These are phyloP conservation scores for Biston stratarius DNA, from an alignment of 2,888 invertebrate species.

Conservation along the genomic window DNA sequence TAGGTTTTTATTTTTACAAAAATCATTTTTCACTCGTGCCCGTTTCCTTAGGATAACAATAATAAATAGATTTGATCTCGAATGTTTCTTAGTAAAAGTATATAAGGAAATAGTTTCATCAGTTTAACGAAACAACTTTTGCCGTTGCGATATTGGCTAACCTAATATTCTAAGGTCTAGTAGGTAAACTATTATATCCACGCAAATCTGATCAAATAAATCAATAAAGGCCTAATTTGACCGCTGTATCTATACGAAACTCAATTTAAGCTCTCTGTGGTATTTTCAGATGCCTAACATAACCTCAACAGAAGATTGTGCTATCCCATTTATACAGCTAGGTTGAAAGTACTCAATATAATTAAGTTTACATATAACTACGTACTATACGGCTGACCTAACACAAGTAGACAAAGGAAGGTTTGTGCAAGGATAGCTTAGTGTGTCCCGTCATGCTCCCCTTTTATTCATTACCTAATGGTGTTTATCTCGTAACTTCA, in stretches of 20 bases:
- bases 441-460: constrained; percentile 6
- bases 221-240: constrained; percentile 8
- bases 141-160: constrained; percentile 1
- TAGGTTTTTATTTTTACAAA: background rate
- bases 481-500: constrained; percentile 22
- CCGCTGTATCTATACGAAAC: background rate
- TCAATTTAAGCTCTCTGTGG: constrained; percentile 12
- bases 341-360: background rate
- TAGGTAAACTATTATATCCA: constrained; percentile 7
- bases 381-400: background rate
- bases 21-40: background rate
- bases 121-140: background rate
- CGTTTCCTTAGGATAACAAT: constrained; percentile 4
- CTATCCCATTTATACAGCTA: constrained; percentile 1
- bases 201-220: constrained; percentile 5
- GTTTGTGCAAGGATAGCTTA: constrained; percentile 12
- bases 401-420: constrained; percentile 13
- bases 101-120: background rate
- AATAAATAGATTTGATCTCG: background rate
- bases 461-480: constrained; percentile 34
- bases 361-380: background rate
- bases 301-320: constrained; percentile 5
- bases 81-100: no score
- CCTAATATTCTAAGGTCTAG: background rate
- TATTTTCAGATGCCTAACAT: constrained; percentile 5